Conservation (phyloP, 1,140 invertebrate genomes). For the Drosophila ficusphila region DNA sequence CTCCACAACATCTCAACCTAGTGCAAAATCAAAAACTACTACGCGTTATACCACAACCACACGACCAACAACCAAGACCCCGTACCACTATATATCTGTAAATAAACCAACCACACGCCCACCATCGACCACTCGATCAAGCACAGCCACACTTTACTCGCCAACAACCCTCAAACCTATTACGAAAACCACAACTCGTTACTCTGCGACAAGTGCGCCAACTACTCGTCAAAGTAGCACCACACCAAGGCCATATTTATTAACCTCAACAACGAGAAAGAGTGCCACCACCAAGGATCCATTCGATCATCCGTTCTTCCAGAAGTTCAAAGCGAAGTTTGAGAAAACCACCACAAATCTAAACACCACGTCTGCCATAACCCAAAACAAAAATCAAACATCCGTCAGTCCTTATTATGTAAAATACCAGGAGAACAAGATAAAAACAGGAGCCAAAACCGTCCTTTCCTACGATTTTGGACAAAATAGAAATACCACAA, state of each 20-base stretch:
- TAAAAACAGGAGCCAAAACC: conserved; percentile 50
- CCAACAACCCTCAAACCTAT: conserved; percentile 10
- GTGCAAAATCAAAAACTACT: neutral
- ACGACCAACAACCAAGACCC: neutral
- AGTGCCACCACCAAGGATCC: conserved; percentile 40
- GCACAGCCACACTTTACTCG: conserved; percentile 9
- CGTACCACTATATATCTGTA: conserved; percentile 8
- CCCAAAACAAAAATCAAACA: conserved; percentile 3
- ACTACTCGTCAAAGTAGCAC: conserved; percentile 34
- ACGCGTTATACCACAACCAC: conserved; percentile 4
- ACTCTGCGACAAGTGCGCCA: neutral
- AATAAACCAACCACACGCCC: conserved; percentile 5
- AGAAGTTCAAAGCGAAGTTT: conserved; percentile 58
- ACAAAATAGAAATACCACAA: conserved; percentile 35
- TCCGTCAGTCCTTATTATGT: conserved; percentile 56
- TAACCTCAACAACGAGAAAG: conserved; percentile 46
- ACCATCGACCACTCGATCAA: conserved; percentile 8
- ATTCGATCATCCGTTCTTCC: conserved; percentile 69
- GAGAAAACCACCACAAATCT: neutral
- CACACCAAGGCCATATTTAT: conserved; percentile 62
- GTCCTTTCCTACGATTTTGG: conserved; percentile 45
- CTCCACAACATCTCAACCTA: conserved; percentile 1
- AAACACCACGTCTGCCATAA: conserved; percentile 8
- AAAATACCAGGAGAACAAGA: conserved; percentile 62
- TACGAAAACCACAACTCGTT: conserved; percentile 13